Base-by-base conservation (phyloP, 2,888 invertebrate genomes). In the Ophion slaviceki region DNA sequence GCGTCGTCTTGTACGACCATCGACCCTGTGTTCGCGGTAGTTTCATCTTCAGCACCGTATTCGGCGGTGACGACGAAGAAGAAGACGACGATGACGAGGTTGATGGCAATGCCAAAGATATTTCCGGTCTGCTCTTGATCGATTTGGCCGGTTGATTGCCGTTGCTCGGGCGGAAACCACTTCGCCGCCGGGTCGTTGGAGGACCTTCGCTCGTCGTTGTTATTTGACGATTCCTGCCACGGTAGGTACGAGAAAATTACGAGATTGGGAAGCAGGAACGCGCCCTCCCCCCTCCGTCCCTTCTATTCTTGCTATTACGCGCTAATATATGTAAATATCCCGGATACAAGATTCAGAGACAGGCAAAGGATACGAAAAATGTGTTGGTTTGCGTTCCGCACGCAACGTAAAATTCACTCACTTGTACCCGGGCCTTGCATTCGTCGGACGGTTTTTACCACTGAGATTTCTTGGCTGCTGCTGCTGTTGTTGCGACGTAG, bases 1-100 rank as follows among this genome's bases (percentile, higher is more conserved):
- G 96, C 36, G 98, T 97, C 11, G 98, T 97, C 94, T 98, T 98
- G 94, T 98, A 98, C 90, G 98, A 97, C 98, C 98, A 98, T 89
- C 98, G 96, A 77, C 98, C 98, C 71, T 97, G 97, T 17, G 97
- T 95, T 68, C 98, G 95, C 91, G 97, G 97, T 66, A 98, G 94
- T 93, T 98, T 98, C 90, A 97, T 96, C 94, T 97, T 97, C 92
- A 97, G 97, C 83, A 97, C 94, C 88, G 96, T 96, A 61, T 96
- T 96, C 32, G 95, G 68, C 20, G 86, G 82, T 5, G 83, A 66
- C 47, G 89, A 59, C 36, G 90, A 64, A 77, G 88, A 79, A 6
- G 32, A 28, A 7, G 53, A 11, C 10, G 36, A 36, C n/a, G 57
- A 14, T 7, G 67, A 40, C 32, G 95, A 72, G 17, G 86, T 81